Percentiles rank a stretch among this genome's conserved stretches.
Conservation (phyloP, 2,113 vertebrate genomes). For the Cynocephalus volans region DNA sequence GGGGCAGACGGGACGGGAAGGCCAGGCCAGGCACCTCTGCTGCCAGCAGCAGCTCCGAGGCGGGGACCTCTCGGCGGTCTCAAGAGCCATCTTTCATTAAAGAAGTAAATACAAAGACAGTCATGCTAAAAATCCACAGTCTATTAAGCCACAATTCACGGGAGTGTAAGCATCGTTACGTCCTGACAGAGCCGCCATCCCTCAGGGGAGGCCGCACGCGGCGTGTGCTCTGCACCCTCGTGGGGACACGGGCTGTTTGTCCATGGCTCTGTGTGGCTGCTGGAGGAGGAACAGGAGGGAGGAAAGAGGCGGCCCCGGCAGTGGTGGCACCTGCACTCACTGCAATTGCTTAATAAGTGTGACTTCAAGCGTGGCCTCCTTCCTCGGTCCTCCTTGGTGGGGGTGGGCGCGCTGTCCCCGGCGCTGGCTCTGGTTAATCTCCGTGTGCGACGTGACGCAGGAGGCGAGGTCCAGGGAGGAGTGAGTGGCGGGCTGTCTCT, state of each 20-base stretch:
- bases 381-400: background rate
- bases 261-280: background rate
- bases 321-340: rapidly evolving
- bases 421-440: background rate
- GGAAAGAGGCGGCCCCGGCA: background rate
- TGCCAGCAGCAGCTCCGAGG: background rate
- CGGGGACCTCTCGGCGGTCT: background rate
- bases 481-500: background rate
- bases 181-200: background rate
- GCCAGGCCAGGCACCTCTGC: background rate
- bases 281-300: background rate
- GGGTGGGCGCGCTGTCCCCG: too few species aligned
- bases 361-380: rapidly evolving
- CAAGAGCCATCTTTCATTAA: conserved; percentile 31
- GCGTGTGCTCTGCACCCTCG: background rate
- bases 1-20: rapidly evolving
- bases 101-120: conserved; percentile 32
- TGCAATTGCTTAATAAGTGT: rapidly evolving
- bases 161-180: background rate
- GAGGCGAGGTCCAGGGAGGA: background rate
- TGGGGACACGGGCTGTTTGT: background rate
- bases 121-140: background rate
- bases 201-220: background rate
- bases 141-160: conserved; percentile 12
- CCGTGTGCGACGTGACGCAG: rapidly evolving